Base-by-base conservation (phyloP, 2,797 vertebrate species). In the Galago senegalensis region DNA sequence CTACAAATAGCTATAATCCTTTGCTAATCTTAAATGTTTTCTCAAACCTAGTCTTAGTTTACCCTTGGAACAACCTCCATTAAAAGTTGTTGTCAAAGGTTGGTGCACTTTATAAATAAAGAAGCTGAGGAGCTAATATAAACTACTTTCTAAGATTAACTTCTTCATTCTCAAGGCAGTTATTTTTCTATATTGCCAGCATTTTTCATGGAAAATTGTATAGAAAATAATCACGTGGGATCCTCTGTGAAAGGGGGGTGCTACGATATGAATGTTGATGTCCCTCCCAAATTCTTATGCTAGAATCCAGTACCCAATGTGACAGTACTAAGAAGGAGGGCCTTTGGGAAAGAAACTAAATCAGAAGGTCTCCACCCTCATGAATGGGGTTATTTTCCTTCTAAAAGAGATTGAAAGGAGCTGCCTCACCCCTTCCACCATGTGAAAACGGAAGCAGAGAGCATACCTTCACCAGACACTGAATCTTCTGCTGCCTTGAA, bases 131-230 rank as follows among this genome's bases (percentile, higher is more conserved):
- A 10, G 11, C 1, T 43, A 92, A 69, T 49, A 49, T 65, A 31
- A 87, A 94, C 60, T 87, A 77, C 72, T 92, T 46, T 90, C 72
- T 27, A 87, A 94, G 17, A 80, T 53, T 21, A 76, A 40, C 76
- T 84, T 65, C 58, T 18, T 80, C 83, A 80, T 81, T 70, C 37
- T 84, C 92, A 67, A 89, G 81, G 18, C 2, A 37, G n/a, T 53
- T 21, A 0, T 16, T 69, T 88, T 87, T 80, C 85, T 93, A 43
- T 69, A 37, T 27, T 70, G 11, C 13, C 93, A 92, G 10, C 23
- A 73, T 73, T 77, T 88, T 77, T n/a, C 40, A 85, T 31, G 75
- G 73, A 12, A 53, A 40, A 89, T 92, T 58, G 49, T 85, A 14
- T 27, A 73, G 40, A 58, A 96, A 87, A 83, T 4, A 94, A 29